Conservation (phyloP, 1,140 invertebrate genomes). For the Calliopsis andreniformis region DNA sequence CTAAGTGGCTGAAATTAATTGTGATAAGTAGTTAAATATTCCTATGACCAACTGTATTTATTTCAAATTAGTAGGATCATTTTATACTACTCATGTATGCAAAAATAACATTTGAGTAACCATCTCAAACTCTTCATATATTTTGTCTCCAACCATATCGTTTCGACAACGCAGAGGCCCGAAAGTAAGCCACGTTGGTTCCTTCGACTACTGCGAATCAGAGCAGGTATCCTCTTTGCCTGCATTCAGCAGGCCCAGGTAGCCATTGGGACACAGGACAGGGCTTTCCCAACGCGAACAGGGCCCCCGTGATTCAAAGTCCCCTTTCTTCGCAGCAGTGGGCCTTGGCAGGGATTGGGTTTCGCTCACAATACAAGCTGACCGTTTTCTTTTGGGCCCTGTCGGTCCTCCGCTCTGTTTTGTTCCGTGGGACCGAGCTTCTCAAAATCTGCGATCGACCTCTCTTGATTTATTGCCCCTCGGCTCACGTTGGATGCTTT, state of each 20-base stretch:
- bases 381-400: conserved; percentile 45
- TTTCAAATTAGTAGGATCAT: too few relatives aligned
- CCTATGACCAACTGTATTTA: too few relatives aligned
- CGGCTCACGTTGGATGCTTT: too few relatives aligned
- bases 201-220: not conserved
- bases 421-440: too few relatives aligned
- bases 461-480: not conserved
- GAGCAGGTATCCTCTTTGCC: not conserved
- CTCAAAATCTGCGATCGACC: not conserved
- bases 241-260: not conserved
- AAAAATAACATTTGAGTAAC: too few relatives aligned
- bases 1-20: too few relatives aligned
- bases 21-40: too few relatives aligned
- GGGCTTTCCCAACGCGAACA: not conserved
- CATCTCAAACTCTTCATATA: not conserved
- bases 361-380: conserved; percentile 63
- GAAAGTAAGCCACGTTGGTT: not conserved
- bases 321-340: not conserved
- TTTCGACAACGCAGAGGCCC: too few relatives aligned
- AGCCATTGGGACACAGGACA: not conserved
- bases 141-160: too few relatives aligned
- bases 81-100: too few relatives aligned
- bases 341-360: conserved; percentile 45
- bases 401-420: not conserved
- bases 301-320: not conserved